Base-by-base conservation (phyloP, 2,888 invertebrate genomes). In the Leptinotarsa haldemani region DNA sequence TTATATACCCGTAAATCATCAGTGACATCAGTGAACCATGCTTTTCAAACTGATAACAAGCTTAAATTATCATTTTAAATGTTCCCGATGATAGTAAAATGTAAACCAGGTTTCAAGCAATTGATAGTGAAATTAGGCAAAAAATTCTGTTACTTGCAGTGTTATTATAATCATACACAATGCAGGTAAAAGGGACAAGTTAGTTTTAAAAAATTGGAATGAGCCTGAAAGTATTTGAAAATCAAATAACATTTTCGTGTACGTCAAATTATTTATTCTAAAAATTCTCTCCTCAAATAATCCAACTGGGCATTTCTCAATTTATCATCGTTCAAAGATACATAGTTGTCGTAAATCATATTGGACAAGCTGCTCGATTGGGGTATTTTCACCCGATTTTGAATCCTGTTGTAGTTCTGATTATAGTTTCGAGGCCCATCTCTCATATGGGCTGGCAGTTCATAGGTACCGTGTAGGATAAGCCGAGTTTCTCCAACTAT, bases 381-480 rank as follows among this genome's bases (percentile, higher is more conserved):
- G 40, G 74, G 65, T 9, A 61, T 52, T 50, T 65, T 73, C 63
- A 80, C 75, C 63, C 78, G 71, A 64, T 86, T 87, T 61, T 86
- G 84, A 30, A 87, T 82, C 70, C 85, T 85, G 77, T 89, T 90
- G 82, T 90, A 90, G 69, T 89, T 86, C 61, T 89, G 84, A 75
- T 90, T 88, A 83, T 92, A 92, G 76, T 87, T 80, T 81, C 90
- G 88, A 0, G 88, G 88, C 3, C 91, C 91, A 67, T 88, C 84
- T 78, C 83, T 87, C 89, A 93, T 91, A 82, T 94, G 92, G 3
- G 84, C 83, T 0, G 95, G 94, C 80, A 89, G 88, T 69, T 90
- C 87, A 74, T 86, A 88, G 0, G 94, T 95, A 2, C 95, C 95
- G 82, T 95, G 94, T n/a, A 95, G 85, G 52, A 91, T 88, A 58